Evolutionary conservation across 1,140 invertebrate genomes (phyloP).

Genomic region (Scaptodrosophila lebanonensis): DNA sequence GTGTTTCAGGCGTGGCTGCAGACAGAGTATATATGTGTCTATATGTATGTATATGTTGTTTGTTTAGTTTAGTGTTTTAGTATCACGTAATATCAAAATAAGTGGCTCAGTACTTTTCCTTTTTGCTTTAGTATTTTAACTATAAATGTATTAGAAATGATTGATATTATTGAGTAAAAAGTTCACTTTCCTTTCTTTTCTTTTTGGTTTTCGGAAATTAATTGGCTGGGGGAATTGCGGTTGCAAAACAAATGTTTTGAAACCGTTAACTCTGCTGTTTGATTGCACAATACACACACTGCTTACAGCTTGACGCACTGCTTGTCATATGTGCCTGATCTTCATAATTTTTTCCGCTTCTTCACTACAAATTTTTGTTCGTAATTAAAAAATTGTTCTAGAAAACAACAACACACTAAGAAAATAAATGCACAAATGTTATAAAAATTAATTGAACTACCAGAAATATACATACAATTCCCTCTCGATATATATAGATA

Average conservation of each 20-base stretch:
- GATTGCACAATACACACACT: too few species aligned
- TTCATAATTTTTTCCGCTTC: conserved; percentile 5
- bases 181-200: conserved; percentile 11
- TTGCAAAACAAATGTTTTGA: too few species aligned
- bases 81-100: conserved; percentile 72
- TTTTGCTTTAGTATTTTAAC: neutral
- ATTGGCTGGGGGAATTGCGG: too few species aligned
- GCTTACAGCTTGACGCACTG: too few species aligned
- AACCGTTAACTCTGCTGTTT: too few species aligned
- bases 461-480: conserved; percentile 10
- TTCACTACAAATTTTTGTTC: conserved; percentile 28
- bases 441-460: conserved; percentile 51
- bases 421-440: conserved; percentile 43
- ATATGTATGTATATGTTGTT: too few species aligned
- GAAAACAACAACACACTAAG: conserved; percentile 36
- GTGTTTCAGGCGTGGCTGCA: conserved; percentile 31
- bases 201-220: conserved; percentile 1
- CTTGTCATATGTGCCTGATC: conserved; percentile 11
- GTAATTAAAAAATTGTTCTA: conserved; percentile 59
- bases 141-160: neutral
- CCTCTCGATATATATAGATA: conserved; percentile 4
- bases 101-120: conserved; percentile 55
- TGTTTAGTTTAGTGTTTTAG: too few species aligned
- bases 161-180: neutral
- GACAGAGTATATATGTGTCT: conserved; percentile 48